phyloP scores from a whole-genome alignment of 2,113 vertebrate genomes.

The Cryptotis parvus region DNA sequence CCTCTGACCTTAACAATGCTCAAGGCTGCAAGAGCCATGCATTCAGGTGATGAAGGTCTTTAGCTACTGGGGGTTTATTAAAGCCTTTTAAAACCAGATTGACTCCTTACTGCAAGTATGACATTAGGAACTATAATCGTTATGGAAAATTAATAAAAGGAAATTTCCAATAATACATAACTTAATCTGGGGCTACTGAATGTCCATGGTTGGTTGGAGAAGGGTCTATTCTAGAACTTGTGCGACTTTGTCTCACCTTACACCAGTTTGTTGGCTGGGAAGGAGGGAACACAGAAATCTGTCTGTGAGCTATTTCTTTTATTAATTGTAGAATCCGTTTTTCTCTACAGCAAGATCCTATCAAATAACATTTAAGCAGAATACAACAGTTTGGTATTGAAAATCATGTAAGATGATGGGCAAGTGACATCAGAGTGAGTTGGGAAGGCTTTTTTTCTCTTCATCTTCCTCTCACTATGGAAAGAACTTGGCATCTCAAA shows the following conservation, averaged over 20 bases:
- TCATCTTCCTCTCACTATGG: background rate
- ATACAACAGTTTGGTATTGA: conserved; percentile 23
- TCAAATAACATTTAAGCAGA: conserved; percentile 44
- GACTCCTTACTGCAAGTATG: background rate
- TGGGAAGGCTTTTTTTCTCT: conserved; percentile 1
- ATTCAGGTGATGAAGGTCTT: background rate
- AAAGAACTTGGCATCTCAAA: conserved; percentile 9
- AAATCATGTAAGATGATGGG: background rate
- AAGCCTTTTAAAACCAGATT: background rate
- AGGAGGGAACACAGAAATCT: conserved; percentile 22
- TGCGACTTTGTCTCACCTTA: background rate
- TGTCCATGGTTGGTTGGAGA: conserved; percentile 1
- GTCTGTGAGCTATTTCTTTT: background rate
- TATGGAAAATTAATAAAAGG: background rate
- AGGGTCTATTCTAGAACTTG: background rate
- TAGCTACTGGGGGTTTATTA: background rate
- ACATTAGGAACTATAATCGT: background rate
- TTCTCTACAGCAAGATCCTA: background rate
- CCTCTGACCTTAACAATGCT: background rate
- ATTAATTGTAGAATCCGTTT: conserved; percentile 12
- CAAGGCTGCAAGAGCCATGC: background rate
- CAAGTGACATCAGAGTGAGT: background rate
- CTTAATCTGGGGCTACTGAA: conserved; percentile 7
- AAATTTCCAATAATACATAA: conserved; percentile 3
- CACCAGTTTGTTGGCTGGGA: background rate